Base-by-base conservation (phyloP, 2,113 vertebrate genomes). In the Phocoena phocoena region DNA sequence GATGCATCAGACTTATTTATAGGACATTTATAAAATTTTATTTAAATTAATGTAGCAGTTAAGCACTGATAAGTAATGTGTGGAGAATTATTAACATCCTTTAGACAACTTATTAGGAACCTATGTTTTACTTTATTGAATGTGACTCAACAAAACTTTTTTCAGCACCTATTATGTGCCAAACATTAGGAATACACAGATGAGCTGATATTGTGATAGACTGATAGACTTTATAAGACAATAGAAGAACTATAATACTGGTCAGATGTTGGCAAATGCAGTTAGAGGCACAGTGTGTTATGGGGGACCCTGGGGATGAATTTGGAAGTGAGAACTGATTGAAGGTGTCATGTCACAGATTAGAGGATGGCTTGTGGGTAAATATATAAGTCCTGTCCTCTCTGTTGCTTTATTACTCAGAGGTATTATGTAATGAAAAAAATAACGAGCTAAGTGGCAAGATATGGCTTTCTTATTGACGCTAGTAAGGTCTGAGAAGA, bases 341-440 rank as follows among this genome's bases (percentile, higher is more conserved):
- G 62, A 88, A 82, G 6, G 6, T 88, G 25, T 89, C 17, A n/a
- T 50, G 67, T 73, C 25, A 36, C 20, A 47, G 47, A 95, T 21
- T 62, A 23, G 5, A 88, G n/a, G 5, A 83, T 74, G 10, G 26
- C 20, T 83, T 89, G 23, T 94, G 41, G 20, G 11, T 74, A 96
- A 94, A 90, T 80, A 23, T 12, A 55, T 50, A 92, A 6, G 2
- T 17, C 74, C 4, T 44, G 62, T 94, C 55, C 63, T 93, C 38
- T 63, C 18, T 86, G 33, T 70, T 63, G 33, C 67, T 82, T 91
- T 83, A 65, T 79, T 94, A 65, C 33, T 96, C 53, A 53, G n/a
- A 80, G n/a, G 10, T 65, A 41, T 86, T 96, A 80, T 4, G 15
- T 87, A 96, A 95, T 95, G 31, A 67, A 91, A 92, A 67, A 74